Percentiles rank a stretch among this genome's conserved stretches.
Evolutionary conservation across 1,140 invertebrate species (phyloP).

Genomic region (roundworm (Caenorhabditis elegans)): WBcel235 BX284605.5:13305501-13306000

Average conservation of each 20-base stretch:
- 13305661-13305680: background rate
- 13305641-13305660: too few relatives aligned
- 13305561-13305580: background rate
- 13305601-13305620: too few relatives aligned
- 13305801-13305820: background rate
- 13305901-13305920: background rate
- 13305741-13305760: too few relatives aligned
- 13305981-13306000: too few relatives aligned
- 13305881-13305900: background rate
- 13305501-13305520: slow-evolving; percentile 5
- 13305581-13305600: too few relatives aligned
- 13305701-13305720: background rate
- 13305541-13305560: background rate
- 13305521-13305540: background rate
- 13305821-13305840: background rate
- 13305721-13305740: background rate
- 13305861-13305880: slow-evolving; percentile 9
- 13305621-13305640: too few relatives aligned
- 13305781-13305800: slow-evolving; percentile 9
- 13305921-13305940: slow-evolving; percentile 13
- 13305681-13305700: background rate
- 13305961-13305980: too few relatives aligned
- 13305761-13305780: too few relatives aligned
- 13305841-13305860: background rate
- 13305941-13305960: too few relatives aligned